Evolutionary conservation across 2,888 invertebrate species (phyloP), one percentile per base, ranked within the genome.

Genomic region (Phaonia tiefii): DNA sequence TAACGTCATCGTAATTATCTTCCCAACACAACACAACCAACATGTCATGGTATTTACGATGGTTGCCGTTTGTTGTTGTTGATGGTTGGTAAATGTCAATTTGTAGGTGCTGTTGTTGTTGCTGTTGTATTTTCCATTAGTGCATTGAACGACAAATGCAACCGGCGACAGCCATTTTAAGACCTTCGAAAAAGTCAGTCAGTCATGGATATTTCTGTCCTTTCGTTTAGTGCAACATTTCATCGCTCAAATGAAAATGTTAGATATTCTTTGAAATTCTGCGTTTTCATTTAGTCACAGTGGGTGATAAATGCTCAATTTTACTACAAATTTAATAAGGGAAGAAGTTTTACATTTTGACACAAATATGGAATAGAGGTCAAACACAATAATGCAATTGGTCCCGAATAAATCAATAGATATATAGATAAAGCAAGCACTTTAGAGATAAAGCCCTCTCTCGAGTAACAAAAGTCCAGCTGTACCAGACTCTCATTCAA

Each of bases 1-100:
- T 78, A 81, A 78, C 42, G 78, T 81, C 81, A 81, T 81, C 75
- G 81, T 81, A 78, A 81, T 81, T 81, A 81, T 81, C 75, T 78
- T 81, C 69, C 69, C 70, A 51, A 79, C 44, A 25, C 8, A 42
- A 42, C 63, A 26, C 67, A 39, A 63, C 46, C 75, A 75, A 81
- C 71, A 81, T 81, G 75, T 75, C 81, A 78, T 75, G 67, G 71
- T n/a, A 72, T 73, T 78, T 54, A 39, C n/a, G n/a, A 63, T 22
- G 42, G 22, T 63, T 63, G 31, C 1, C 20, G 60, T 20, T 63
- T 63, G 31, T 11, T 39, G 60, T 20, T 39, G 11, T 51, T 11
- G 51, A 11, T 20, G 20, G 17, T 51, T 17, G n/a, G 46, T 46
- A 46, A 17, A 15, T 17, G 2, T 44, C n/a, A n/a, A 2, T n/a